These are phyloP conservation scores for Diglossa cyanea DNA, from an alignment of 2,797 vertebrate genomes.

Conservation along the genomic window DNA sequence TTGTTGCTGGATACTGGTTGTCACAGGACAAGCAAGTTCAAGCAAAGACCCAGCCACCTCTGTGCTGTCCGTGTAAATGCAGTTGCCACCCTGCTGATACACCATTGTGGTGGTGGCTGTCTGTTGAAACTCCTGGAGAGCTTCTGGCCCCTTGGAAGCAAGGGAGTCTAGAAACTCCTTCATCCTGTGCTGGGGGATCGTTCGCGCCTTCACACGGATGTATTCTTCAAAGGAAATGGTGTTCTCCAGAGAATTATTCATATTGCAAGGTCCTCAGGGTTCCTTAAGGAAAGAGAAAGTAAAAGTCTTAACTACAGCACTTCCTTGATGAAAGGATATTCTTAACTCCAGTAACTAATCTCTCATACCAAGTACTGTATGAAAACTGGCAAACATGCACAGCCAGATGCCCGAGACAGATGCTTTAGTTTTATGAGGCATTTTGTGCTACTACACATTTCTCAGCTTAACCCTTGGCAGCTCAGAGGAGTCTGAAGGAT, in stretches of 20 bases:
- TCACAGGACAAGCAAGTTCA: constrained; percentile 95
- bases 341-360: not conserved
- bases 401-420: not conserved
- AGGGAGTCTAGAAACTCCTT: constrained; percentile 96
- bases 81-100: constrained; percentile 92
- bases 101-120: constrained; percentile 90
- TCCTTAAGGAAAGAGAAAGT: constrained; percentile 70
- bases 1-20: constrained; percentile 80
- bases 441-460: not conserved
- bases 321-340: not conserved
- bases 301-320: constrained; percentile 27
- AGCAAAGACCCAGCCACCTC: constrained; percentile 95
- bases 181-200: constrained; percentile 96
- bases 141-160: constrained; percentile 91
- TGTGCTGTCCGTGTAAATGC: constrained; percentile 95
- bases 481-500: not conserved
- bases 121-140: constrained; percentile 92
- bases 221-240: constrained; percentile 96
- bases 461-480: not conserved
- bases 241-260: constrained; percentile 96
- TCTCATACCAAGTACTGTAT: not conserved
- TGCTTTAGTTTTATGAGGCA: constrained; percentile 32
- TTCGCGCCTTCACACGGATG: constrained; percentile 92
- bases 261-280: constrained; percentile 78
- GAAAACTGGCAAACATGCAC: constrained; percentile 2